phyloP scores from a whole-genome alignment of 2,888 invertebrate genomes.

The Auanema freiburgensis region DNA sequence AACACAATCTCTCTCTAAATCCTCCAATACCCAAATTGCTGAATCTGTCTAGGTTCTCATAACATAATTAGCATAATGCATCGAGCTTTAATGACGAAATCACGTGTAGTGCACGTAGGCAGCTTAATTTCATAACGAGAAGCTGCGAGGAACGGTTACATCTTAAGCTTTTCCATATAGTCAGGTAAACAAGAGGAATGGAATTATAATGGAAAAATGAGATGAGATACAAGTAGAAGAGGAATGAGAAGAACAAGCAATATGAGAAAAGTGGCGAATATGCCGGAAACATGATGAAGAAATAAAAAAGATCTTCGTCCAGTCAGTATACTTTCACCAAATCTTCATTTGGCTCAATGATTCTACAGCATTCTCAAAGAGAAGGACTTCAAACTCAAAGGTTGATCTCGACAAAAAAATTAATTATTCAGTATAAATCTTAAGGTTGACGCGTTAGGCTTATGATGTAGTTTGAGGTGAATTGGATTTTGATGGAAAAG shows the following conservation, averaged over 20 bases:
- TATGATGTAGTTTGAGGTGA: constrained; percentile 3
- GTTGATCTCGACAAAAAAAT: not conserved
- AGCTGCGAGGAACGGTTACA: too few relatives aligned
- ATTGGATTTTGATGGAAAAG: constrained; percentile 12
- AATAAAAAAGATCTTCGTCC: constrained; percentile 1
- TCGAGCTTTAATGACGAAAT: too few relatives aligned
- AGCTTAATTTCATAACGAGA: too few relatives aligned
- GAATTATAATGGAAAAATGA: not conserved
- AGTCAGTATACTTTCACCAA: not conserved
- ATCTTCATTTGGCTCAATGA: not conserved
- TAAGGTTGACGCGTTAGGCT: constrained; percentile 1
- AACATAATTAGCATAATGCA: too few relatives aligned
- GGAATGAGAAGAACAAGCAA: not conserved
- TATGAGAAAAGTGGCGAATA: constrained; percentile 13
- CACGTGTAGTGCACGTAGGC: too few relatives aligned
- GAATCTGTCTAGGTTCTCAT: too few relatives aligned
- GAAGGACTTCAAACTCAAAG: not conserved
- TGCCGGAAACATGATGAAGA: constrained; percentile 25
- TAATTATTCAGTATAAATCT: not conserved
- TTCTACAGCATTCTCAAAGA: too few relatives aligned
- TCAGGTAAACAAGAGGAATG: too few relatives aligned
- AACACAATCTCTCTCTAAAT: too few relatives aligned
- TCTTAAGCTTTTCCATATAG: too few relatives aligned
- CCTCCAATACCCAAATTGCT: too few relatives aligned
- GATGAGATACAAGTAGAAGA: not conserved